Percentiles rank a stretch among this genome's conserved stretches.
Evolutionary conservation across 2,113 vertebrate species (phyloP).

Genomic region (Semnornis frantzii): DNA sequence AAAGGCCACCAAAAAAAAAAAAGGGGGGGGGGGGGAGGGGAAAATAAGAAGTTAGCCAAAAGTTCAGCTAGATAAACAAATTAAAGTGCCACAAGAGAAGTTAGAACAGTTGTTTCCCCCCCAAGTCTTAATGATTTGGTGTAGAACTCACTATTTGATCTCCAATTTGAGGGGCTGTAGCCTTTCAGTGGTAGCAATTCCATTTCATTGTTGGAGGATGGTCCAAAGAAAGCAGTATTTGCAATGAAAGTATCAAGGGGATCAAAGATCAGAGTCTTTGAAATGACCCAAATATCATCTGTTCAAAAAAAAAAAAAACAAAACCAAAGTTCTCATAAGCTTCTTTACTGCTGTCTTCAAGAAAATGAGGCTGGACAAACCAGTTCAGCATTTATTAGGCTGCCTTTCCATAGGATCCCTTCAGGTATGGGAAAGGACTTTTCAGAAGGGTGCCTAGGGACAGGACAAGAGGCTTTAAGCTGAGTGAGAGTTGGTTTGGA

Average conservation of each 20-base stretch:
- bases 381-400: background rate
- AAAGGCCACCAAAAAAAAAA: background rate
- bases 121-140: no score
- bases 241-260: constrained; percentile 79
- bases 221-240: constrained; percentile 81
- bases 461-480: no score
- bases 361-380: background rate
- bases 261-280: constrained; percentile 79
- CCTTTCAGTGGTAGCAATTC: constrained; percentile 80
- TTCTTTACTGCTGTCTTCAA: background rate
- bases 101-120: background rate
- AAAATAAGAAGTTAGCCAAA: background rate
- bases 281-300: constrained; percentile 86
- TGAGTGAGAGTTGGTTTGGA: no score
- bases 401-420: no score
- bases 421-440: no score
- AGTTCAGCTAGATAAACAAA: background rate
- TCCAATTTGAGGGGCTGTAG: constrained; percentile 80
- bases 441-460: no score
- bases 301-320: background rate
- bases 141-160: constrained; percentile 67
- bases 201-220: constrained; percentile 76
- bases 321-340: background rate
- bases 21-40: background rate
- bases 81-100: background rate